A percentile compares a stretch with the other conserved stretches of the same genome.
Conservation (phyloP, 2,113 vertebrate genomes). For the Gymnogyps californianus region DNA sequence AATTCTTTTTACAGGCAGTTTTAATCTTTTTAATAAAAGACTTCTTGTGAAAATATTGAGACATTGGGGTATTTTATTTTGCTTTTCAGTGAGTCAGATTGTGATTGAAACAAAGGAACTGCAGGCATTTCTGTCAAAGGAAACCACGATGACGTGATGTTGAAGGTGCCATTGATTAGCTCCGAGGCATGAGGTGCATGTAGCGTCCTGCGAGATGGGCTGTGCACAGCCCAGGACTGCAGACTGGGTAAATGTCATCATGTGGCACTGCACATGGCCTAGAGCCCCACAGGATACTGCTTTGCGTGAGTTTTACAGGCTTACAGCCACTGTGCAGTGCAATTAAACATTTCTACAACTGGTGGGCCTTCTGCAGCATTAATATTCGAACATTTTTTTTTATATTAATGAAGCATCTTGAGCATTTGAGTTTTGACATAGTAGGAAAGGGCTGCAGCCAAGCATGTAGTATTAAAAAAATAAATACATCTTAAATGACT, state of each 20-base stretch:
- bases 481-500: neutral
- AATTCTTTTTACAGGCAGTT: neutral
- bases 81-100: neutral
- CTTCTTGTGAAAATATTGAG: neutral
- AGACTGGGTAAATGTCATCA: neutral
- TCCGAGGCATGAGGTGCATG: neutral
- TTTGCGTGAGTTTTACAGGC: neutral
- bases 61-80: neutral
- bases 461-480: neutral
- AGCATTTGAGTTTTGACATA: neutral
- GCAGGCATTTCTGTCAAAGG: neutral
- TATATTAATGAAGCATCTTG: too few species aligned
- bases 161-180: neutral
- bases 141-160: neutral
- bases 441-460: neutral
- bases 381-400: neutral
- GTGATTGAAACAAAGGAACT: neutral
- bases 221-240: neutral
- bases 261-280: too few species aligned
- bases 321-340: neutral
- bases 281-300: rapidly evolving
- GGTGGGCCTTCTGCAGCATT: neutral
- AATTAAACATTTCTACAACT: neutral
- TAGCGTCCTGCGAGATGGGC: neutral
- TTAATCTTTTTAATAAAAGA: neutral